phyloP scores from a whole-genome alignment of 2,888 invertebrate genomes.

The Philonicus albiceps region DNA sequence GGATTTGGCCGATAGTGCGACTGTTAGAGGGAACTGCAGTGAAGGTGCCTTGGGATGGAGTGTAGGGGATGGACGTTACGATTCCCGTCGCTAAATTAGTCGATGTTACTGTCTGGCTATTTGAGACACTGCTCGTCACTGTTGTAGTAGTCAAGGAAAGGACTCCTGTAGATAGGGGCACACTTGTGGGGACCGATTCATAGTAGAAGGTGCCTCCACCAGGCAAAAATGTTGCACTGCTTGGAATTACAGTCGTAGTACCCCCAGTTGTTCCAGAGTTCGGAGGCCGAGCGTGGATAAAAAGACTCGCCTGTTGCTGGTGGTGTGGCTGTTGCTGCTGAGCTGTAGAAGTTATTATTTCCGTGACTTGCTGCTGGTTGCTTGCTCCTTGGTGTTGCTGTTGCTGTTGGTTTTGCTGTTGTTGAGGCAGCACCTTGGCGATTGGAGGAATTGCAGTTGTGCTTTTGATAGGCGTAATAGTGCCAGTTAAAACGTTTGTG shows the following conservation, averaged over 20 bases:
- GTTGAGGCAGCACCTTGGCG: conserved; percentile 60
- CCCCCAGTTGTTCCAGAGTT: conserved; percentile 48
- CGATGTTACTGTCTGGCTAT: conserved; percentile 52
- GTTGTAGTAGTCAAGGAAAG: conserved; percentile 61
- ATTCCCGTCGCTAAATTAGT: conserved; percentile 50
- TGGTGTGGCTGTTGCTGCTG: conserved; percentile 43
- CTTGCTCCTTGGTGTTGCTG: conserved; percentile 39
- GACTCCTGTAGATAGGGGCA: conserved; percentile 59
- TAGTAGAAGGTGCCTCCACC: conserved; percentile 60
- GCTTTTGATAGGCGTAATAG: conserved; percentile 60
- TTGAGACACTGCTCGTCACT: conserved; percentile 57
- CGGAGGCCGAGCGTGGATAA: conserved; percentile 55
- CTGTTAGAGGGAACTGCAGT: conserved; percentile 59
- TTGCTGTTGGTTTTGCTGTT: conserved; percentile 45
- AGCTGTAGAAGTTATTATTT: conserved; percentile 48
- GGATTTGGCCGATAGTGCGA: conserved; percentile 57
- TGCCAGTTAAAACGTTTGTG: conserved; percentile 59
- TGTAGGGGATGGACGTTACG: conserved; percentile 58
- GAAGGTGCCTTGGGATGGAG: conserved; percentile 57
- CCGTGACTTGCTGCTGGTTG: conserved; percentile 45
- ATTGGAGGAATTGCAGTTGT: conserved; percentile 54
- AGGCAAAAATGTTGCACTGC: conserved; percentile 55
- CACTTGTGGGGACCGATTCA: conserved; percentile 60
- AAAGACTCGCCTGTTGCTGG: conserved; percentile 54
- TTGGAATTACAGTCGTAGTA: conserved; percentile 52